These are phyloP conservation scores for Chlorodrepanis virens DNA, from an alignment of 2,113 vertebrate genomes.

Conservation along the genomic window DNA sequence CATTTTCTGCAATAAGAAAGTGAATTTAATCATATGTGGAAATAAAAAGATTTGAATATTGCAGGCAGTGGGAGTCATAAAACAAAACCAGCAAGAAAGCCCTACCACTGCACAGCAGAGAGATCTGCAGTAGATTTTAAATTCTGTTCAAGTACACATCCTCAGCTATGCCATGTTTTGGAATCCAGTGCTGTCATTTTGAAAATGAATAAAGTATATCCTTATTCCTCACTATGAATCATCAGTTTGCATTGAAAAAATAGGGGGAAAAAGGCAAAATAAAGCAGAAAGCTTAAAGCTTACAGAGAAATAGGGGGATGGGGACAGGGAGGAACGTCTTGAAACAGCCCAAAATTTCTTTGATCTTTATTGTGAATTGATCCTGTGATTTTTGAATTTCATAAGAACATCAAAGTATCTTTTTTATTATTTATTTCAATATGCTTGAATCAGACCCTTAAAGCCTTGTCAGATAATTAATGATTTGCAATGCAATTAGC, in stretches of 20 bases:
- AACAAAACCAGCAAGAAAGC: neutral
- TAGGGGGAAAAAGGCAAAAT: neutral
- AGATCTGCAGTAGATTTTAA: neutral
- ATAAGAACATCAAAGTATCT: neutral
- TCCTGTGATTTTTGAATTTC: neutral
- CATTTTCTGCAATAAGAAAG: neutral
- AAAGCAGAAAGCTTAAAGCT: neutral
- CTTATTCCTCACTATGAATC: neutral
- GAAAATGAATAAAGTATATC: neutral
- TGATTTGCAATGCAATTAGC: neutral
- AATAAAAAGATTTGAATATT: neutral
- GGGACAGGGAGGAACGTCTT: neutral
- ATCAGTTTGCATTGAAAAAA: neutral
- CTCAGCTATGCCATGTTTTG: neutral
- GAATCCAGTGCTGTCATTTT: neutral
- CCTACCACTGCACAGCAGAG: neutral
- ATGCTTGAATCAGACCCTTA: neutral
- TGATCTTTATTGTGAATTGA: constrained; percentile 5
- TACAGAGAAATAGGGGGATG: neutral
- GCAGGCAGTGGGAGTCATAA: neutral
- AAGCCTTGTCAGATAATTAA: neutral
- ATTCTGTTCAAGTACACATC: neutral
- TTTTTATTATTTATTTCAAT: neutral
- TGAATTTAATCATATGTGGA: neutral
- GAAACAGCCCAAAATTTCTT: neutral